Base-by-base conservation (phyloP, 2,113 vertebrate species). In the Mystacornis crossleyi region DNA sequence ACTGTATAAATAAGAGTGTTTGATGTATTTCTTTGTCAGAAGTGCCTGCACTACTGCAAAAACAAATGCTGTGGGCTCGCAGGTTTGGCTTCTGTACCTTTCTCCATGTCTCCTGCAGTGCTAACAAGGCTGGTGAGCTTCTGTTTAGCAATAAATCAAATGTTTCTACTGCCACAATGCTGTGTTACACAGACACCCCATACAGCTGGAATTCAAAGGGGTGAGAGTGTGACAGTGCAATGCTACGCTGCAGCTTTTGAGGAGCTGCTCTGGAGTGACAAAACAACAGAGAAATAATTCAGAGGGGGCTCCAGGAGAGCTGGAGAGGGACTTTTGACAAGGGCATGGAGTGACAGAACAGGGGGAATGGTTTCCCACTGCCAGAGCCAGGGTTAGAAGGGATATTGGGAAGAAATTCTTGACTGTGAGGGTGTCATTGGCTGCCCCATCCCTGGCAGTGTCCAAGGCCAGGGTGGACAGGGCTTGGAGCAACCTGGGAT, bases 1-100 rank as follows among this genome's bases (percentile, higher is more conserved):
- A 14, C 3, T 28, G 10, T 24, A 25, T 53, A 78, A 95, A 73
- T 33, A 62, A 77, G 23, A 34, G n/a, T 2, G 18, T 60, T 82
- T 38, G 19, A 29, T 24, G 45, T 26, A 71, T 43, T 81, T 38
- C 51, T 86, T 34, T 67, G 55, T 34, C 73, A 71, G 34, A 70
- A 48, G 17, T 2, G 13, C n/a, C 78, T 28, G 47, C 5, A 2
- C 12, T 3, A 54, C 43, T 1, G 2, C 0, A 0, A 58, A 73
- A 91, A 83, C 28, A 86, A 89, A 86, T 8, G 54, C 10, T 33
- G 24, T 3, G 42, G 4, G 48, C 62, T 69, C 2, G 0, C 17
- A 24, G 38, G 19, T 15, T 19, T 53, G 42, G 20, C 10, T 74
- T 64, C 33, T 5, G 17, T 5, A 43, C 4, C 0, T 36, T 4